phyloP scores from a whole-genome alignment of 2,888 invertebrate genomes.

The Amphipoea oculea region DNA sequence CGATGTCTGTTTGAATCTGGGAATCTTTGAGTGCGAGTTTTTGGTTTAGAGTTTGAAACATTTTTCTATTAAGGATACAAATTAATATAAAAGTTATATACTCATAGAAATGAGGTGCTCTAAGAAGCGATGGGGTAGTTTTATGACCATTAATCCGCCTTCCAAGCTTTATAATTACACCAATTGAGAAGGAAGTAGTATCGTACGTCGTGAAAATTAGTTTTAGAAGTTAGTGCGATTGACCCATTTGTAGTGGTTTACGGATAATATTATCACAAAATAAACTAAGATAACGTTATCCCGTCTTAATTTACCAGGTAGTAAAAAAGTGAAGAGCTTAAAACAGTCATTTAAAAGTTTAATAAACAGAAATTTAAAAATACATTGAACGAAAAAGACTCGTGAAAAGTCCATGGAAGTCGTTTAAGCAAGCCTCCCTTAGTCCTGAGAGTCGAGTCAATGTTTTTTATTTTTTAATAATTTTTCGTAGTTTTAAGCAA shows the following conservation, averaged over 20 bases:
- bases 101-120: background rate
- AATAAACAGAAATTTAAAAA: constrained; percentile 37
- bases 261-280: background rate
- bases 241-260: background rate
- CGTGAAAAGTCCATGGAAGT: constrained; percentile 55
- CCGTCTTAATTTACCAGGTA: constrained; percentile 3
- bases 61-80: background rate
- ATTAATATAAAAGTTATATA: background rate
- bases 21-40: constrained; percentile 15
- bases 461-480: constrained; percentile 58
- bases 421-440: constrained; percentile 67
- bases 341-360: constrained; percentile 39
- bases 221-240: constrained; percentile 11
- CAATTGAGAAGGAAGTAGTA: constrained; percentile 25
- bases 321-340: constrained; percentile 17
- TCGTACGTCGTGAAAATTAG: background rate
- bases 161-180: constrained; percentile 9
- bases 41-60: background rate
- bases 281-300: constrained; percentile 1
- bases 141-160: background rate
- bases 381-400: constrained; percentile 35
- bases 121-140: background rate
- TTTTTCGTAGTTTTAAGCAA: constrained; percentile 70
- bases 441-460: constrained; percentile 57
- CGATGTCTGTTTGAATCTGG: constrained; percentile 37